A percentile compares a stretch with the other conserved stretches of the same genome.
These are phyloP conservation scores for Molossus molossus DNA, from an alignment of 2,797 vertebrate species.

Conservation along the genomic window DNA sequence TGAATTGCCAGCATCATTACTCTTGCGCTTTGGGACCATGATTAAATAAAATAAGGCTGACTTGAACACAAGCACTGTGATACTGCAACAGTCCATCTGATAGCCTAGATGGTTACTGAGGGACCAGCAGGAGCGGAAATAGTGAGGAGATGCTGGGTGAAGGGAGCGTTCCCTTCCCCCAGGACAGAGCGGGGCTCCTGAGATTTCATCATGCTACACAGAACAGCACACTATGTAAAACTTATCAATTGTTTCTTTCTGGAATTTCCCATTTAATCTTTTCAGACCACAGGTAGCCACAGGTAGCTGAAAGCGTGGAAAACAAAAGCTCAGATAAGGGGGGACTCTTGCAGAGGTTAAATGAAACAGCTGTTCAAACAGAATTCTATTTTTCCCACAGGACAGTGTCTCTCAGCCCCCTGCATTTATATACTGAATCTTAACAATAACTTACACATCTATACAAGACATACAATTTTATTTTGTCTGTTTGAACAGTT, in stretches of 20 bases:
- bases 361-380: slow-evolving; percentile 7
- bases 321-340: neutral
- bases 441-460: slow-evolving; percentile 7
- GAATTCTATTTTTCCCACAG: neutral
- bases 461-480: neutral
- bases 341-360: neutral
- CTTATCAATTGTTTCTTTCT: neutral
- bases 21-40: too few species aligned
- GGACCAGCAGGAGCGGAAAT: too few species aligned
- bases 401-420: neutral
- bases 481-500: neutral
- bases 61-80: too few species aligned
- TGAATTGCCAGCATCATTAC: too few species aligned
- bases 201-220: neutral
- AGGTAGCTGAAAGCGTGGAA: neutral
- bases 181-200: neutral
- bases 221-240: neutral
- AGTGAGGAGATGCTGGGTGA: neutral
- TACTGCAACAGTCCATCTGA: too few species aligned
- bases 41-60: too few species aligned
- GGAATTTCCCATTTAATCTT: neutral
- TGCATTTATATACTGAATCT: neutral
- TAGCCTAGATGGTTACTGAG: neutral
- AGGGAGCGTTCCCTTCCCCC: too few species aligned
- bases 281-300: neutral